Conservation (phyloP, 2,888 invertebrate genomes). For the Aspidiotus destructor region DNA sequence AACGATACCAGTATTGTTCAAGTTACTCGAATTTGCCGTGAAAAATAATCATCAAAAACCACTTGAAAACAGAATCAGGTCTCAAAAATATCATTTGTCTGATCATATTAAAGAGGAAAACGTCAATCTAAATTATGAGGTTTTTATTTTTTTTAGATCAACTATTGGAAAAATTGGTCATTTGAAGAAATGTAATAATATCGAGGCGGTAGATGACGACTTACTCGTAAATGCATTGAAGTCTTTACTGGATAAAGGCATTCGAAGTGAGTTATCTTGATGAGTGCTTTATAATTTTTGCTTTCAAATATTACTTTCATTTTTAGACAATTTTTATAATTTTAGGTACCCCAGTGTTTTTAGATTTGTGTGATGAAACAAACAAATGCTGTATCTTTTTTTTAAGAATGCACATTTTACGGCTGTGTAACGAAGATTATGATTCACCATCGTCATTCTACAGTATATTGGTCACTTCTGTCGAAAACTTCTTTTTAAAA, state of each 20-base stretch:
- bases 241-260: constrained; percentile 34
- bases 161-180: constrained; percentile 53
- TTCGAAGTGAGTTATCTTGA: constrained; percentile 32
- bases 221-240: constrained; percentile 47
- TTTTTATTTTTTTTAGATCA: constrained; percentile 36
- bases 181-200: constrained; percentile 52
- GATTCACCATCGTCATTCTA: constrained; percentile 11
- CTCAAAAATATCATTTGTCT: neutral
- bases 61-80: constrained; percentile 53
- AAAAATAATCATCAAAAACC: constrained; percentile 59
- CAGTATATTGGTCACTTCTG: constrained; percentile 19
- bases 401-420: constrained; percentile 31
- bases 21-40: constrained; percentile 59
- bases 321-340: neutral
- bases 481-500: constrained; percentile 33
- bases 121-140: neutral
- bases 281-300: neutral
- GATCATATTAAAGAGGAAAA: neutral
- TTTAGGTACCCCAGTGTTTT: constrained; percentile 34
- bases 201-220: constrained; percentile 48
- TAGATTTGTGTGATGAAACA: constrained; percentile 34
- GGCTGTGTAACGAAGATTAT: constrained; percentile 18
- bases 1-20: constrained; percentile 58
- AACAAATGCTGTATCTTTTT: constrained; percentile 35
- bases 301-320: neutral